Conservation (phyloP, 1,140 invertebrate genomes). For the Drosophila eugracilis region DNA sequence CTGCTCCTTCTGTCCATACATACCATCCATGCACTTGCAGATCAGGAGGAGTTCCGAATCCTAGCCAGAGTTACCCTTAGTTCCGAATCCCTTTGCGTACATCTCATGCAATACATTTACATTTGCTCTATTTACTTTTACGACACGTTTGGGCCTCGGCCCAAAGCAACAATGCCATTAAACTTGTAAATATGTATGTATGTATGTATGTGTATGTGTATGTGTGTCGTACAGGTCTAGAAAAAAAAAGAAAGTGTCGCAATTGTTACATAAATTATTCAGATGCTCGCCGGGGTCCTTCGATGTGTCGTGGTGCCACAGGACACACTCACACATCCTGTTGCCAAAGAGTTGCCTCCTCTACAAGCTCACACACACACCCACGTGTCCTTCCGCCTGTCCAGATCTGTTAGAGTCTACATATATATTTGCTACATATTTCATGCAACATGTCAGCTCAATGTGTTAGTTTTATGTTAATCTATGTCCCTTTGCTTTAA, state of each 20-base stretch:
- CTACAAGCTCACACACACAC: too few relatives aligned
- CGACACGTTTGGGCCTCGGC: constrained; percentile 65
- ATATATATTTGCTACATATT: constrained; percentile 46
- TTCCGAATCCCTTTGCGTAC: constrained; percentile 12
- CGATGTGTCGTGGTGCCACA: constrained; percentile 15
- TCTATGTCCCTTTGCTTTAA: constrained; percentile 3
- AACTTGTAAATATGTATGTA: constrained; percentile 56
- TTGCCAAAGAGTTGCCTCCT: constrained; percentile 59
- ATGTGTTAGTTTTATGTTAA: constrained; percentile 70
- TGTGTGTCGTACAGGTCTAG: too few relatives aligned
- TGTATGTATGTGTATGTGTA: too few relatives aligned
- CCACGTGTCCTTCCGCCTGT: constrained; percentile 13
- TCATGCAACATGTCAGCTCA: constrained; percentile 70
- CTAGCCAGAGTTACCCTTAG: too few relatives aligned
- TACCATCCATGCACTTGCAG: too few relatives aligned
- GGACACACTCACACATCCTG: too few relatives aligned
- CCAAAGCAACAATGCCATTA: constrained; percentile 78
- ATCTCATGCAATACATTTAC: constrained; percentile 23
- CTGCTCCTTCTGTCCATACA: too few relatives aligned
- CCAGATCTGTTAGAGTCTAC: too few relatives aligned
- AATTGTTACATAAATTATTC: constrained; percentile 83
- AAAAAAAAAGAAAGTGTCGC: constrained; percentile 79
- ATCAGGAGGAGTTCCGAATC: too few relatives aligned
- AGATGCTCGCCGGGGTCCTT: constrained; percentile 50
- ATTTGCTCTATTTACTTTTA: constrained; percentile 79